Evolutionary conservation across 2,797 vertebrate species (phyloP).

Genomic region (Huso huso): DNA sequence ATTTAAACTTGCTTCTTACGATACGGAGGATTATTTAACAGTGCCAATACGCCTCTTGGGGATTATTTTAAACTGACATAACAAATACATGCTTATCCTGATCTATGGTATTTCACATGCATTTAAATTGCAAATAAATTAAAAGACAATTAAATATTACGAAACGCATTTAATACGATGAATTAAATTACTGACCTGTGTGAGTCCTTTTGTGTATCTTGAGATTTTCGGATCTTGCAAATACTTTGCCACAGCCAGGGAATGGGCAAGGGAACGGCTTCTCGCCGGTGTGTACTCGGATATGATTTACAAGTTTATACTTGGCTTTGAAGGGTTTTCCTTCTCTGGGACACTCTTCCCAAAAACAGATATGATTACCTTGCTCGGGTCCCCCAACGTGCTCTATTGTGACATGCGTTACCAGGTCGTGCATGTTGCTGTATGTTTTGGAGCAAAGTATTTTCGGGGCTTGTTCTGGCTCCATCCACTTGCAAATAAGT

Average conservation of each 20-base stretch:
- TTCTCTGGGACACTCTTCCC: slow-evolving; percentile 95
- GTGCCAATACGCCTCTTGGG: no score
- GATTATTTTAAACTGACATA: no score
- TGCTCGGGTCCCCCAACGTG: slow-evolving; percentile 95
- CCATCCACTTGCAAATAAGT: slow-evolving; percentile 95
- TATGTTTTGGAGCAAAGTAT: slow-evolving; percentile 92
- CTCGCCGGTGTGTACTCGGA: slow-evolving; percentile 95
- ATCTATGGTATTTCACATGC: no score
- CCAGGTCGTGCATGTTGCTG: slow-evolving; percentile 94
- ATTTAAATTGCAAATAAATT: neutral
- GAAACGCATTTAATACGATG: neutral
- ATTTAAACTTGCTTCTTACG: no score
- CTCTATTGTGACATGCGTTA: slow-evolving; percentile 92
- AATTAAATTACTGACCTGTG: slow-evolving; percentile 80
- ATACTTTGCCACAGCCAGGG: slow-evolving; percentile 97
- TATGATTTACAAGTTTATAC: slow-evolving; percentile 98
- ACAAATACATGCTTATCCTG: no score
- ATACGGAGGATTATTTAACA: no score
- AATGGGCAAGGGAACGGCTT: slow-evolving; percentile 97
- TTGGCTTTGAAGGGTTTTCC: slow-evolving; percentile 98
- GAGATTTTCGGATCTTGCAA: slow-evolving; percentile 94
- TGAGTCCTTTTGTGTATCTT: slow-evolving; percentile 99
- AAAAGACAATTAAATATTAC: neutral
- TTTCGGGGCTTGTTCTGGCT: slow-evolving; percentile 73
- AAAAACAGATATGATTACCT: slow-evolving; percentile 88